Evolutionary conservation across 64 coral and sea anemone species (phyloP).

Genomic region (Acropora yongei): DNA sequence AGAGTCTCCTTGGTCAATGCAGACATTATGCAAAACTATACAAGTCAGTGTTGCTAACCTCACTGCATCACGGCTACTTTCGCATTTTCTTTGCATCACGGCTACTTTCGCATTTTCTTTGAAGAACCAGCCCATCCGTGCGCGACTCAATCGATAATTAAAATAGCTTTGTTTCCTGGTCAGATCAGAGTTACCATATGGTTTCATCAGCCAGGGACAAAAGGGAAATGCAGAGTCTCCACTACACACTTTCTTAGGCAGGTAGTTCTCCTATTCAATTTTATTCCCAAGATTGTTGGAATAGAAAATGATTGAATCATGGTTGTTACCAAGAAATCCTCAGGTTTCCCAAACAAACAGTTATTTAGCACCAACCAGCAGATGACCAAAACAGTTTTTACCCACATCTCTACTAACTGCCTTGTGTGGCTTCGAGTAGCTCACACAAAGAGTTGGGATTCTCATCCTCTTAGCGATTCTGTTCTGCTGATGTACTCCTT

Average conservation of each 20-base stretch:
- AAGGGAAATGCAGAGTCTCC: constrained; percentile 53
- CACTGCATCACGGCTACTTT: background rate
- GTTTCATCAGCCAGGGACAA: constrained; percentile 50
- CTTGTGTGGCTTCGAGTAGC: too few species aligned
- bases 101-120: background rate
- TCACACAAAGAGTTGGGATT: too few species aligned
- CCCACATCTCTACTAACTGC: too few species aligned
- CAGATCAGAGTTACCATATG: constrained; percentile 32
- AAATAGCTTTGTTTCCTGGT: constrained; percentile 46
- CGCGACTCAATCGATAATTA: constrained; percentile 44
- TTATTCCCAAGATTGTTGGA: background rate
- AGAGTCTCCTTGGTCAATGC: background rate
- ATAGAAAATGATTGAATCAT: background rate
- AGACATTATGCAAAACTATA: background rate
- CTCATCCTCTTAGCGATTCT: too few species aligned
- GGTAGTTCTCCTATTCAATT: constrained; percentile 4
- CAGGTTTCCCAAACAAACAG: background rate
- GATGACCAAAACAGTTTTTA: too few species aligned
- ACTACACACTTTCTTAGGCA: constrained; percentile 9
- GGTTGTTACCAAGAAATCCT: background rate
- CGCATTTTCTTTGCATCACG: background rate
- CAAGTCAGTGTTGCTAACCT: background rate
- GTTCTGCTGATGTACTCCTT: background rate
- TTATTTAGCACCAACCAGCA: background rate
- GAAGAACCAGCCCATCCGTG: background rate